phyloP scores from a whole-genome alignment of 2,888 invertebrate species.

The Ceriagrion tenellum region DNA sequence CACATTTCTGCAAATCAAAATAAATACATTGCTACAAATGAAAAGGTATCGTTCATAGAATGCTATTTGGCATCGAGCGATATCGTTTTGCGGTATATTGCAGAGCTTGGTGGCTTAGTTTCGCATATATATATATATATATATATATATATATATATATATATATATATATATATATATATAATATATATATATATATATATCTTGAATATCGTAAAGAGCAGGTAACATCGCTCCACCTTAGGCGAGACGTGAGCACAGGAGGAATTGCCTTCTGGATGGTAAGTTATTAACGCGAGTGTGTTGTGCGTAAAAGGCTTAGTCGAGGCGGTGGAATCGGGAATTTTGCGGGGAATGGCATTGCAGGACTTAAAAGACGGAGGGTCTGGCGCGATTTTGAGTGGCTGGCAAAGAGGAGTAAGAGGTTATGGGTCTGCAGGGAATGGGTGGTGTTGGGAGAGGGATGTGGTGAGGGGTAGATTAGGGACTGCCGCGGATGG shows the following conservation, averaged over 20 bases:
- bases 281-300: neutral
- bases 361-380: neutral
- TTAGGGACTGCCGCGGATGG: neutral
- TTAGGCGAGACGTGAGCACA: neutral
- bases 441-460: neutral
- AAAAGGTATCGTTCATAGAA: too few species aligned
- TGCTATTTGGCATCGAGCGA: too few species aligned
- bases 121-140: neutral
- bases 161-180: too few species aligned
- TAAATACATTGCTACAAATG: too few species aligned
- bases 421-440: neutral
- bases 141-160: too few species aligned
- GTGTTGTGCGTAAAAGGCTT: neutral
- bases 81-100: neutral
- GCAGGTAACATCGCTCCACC: neutral
- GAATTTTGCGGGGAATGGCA: constrained; percentile 16
- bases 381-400: neutral
- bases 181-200: too few species aligned
- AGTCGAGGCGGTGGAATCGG: constrained; percentile 3
- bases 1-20: too few species aligned
- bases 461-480: neutral
- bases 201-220: too few species aligned
- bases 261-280: neutral
- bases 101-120: neutral
- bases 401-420: neutral